Base-by-base conservation (phyloP, 2,113 vertebrate genomes). In the Ranitomeya variabilis region DNA sequence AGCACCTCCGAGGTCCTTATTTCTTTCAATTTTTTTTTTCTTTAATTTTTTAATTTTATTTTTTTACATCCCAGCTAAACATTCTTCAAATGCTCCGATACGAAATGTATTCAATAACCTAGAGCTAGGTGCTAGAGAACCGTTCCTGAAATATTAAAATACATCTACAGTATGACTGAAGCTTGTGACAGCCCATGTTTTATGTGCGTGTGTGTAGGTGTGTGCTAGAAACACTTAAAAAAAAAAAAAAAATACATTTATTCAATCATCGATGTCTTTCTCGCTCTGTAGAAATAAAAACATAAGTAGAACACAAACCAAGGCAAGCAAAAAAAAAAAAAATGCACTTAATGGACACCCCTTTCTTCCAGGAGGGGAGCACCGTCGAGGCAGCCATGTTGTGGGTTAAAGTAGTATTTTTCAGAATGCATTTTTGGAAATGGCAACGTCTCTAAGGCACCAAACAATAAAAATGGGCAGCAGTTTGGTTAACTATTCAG, bases 141-240 rank as follows among this genome's bases (percentile, higher is more conserved):
- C 90, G 91, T 89, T 93, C 94, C 91, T 92, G 93, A 94, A 94
- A 94, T 91, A 94, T 94, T 94, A 95, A 96, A 95, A 96, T 95
- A 92, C 92, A 96, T 93, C 94, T 95, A 95, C 94, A 92, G 87
- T 84, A 78, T 89, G 87, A 84, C 74, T 90, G 91, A 93, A 90
- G 91, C 91, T 91, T 91, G 92, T 92, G 92, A 93, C 92, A 93
- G 92, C 92, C 91, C 93, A 93, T 57, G 19, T 45, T 83, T 83
- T 93, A 93, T 92, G 91, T 64, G 57, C 80, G 55, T 91, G 73
- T 52, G 73, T 76, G 71, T n/a, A 15, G 23, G 71, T 5, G 45
- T 5, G 91, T 93, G 89, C 89, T 92, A 91, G 95, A 94, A 95
- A 92, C 95, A 95, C 96, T 94, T 94, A 31, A 31, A 31, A 5